phyloP scores from a whole-genome alignment of 53 echinoderm and acorn worm genomes.

The Apostichopus leukothele region DNA sequence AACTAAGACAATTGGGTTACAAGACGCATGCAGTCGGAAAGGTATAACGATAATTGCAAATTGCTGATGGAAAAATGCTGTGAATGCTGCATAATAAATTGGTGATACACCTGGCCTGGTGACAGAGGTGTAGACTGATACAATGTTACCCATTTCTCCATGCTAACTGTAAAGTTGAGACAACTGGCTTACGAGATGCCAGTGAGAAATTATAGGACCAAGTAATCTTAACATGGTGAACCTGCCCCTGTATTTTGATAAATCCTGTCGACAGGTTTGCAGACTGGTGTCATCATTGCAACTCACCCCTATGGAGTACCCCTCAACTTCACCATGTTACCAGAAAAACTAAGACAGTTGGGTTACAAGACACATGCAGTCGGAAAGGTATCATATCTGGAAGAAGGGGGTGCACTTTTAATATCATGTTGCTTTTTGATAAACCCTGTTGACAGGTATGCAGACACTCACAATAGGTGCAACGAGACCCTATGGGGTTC shows the following conservation, averaged over 20 bases:
- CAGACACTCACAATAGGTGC: constrained; percentile 64
- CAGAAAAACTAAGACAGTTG: constrained; percentile 59
- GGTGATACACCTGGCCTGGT: too few species aligned
- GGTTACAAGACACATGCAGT: constrained; percentile 76
- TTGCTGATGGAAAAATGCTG: too few species aligned
- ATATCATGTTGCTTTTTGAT: too few species aligned
- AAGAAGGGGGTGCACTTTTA: background rate
- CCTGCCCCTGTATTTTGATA: too few species aligned
- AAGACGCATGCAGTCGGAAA: constrained; percentile 74
- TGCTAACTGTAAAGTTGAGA: too few species aligned
- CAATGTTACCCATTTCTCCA: too few species aligned
- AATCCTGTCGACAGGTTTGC: constrained; percentile 53
- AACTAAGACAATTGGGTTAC: constrained; percentile 65
- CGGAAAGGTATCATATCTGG: constrained; percentile 60
- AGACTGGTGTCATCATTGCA: constrained; percentile 59
- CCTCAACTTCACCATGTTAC: constrained; percentile 76
- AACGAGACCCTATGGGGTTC: constrained; percentile 65
- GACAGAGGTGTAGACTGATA: too few species aligned
- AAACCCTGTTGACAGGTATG: constrained; percentile 50
- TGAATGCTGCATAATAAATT: too few species aligned
- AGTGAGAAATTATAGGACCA: too few species aligned
- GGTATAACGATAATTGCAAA: constrained; percentile 32
- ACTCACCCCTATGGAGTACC: constrained; percentile 66
- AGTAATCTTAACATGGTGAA: too few species aligned
- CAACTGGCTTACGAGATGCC: too few species aligned